Evolutionary conservation across 2,113 vertebrate species (phyloP), one percentile per base, ranked within the genome.

Genomic region (Microtus oregoni): DNA sequence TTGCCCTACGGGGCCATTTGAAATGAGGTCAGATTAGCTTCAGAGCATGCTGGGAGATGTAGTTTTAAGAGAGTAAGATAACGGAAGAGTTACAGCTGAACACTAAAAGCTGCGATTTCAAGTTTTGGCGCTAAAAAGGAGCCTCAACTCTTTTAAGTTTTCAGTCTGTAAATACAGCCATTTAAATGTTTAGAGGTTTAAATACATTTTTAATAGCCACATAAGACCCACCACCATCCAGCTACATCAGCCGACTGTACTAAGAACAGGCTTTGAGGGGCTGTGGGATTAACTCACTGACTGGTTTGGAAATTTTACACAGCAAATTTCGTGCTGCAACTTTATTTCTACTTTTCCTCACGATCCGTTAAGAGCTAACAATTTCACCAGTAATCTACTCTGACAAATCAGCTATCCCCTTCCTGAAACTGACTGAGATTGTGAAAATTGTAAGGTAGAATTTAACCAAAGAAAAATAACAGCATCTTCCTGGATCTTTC

Each of bases 1-100:
- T 97, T 97, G 92, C 97, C 96, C 96, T 96, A 96, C 96, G 96
- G 96, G 88, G 76, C 96, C 94, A 97, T 98, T 98, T 97, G 92
- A 96, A 72, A 97, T 96, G 96, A 98, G 81, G 97, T 97, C 97
- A 97, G 94, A 89, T 38, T 22, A 92, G 68, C 79, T 86, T 79
- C 94, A 63, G 35, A 90, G 97, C 95, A 97, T 98, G 87, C 93
- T 95, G 97, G 97, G 96, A 98, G 61, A 82, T 96, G 97, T 98
- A 98, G 97, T 98, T 96, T 97, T 7, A 5, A 58, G 82, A 58
- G 15, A 9, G 7, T 79, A 65, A 28, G 52, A 75, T 10, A 75
- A 79, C 91, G 86, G 93, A 96, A 97, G 87, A 96, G 65, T 70
- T 3, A 3, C 24, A 44, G 14, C 86, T 92, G 73, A 76, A 89